Base-by-base conservation (phyloP, 2,888 invertebrate genomes). In the Monopis laevigella region DNA sequence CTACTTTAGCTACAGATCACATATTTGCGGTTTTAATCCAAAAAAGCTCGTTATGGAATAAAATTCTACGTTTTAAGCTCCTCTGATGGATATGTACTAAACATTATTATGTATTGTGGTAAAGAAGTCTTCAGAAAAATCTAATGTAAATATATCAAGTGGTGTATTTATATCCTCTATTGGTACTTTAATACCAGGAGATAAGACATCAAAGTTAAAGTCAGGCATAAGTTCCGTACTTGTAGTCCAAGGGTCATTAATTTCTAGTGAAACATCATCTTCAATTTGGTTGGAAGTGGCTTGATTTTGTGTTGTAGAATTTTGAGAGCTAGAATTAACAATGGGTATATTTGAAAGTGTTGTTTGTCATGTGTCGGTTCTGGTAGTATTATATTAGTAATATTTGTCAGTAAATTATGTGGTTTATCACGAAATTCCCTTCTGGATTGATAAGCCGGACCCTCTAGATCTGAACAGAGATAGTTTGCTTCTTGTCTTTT, bases 131-230 rank as follows among this genome's bases (percentile, higher is more conserved):
- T 40, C 36, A 36, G 29, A 34, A 6, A 34, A 34, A 34, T 13
- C 34, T 34, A 41, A 44, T 39, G 35, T 44, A 34, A 44, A 41
- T 26, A 39, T 39, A 44, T 44, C 44, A 30, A 44, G 29, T 30
- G 39, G 44, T 38, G 41, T 21, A 39, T 38, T 21, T 41, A 41
- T 44, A 34, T 44, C 36, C 18, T 30, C 8, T 6, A 34, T 34
- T 16, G 7, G 3, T 11, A 6, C 34, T 34, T 16, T 3, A 13
- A 38, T 14, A 35, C 44, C 35, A 32, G 38, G 35, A 35, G 44
- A 40, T 11, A 40, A 34, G 39, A 41, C 39, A 40, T 44, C 44
- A 42, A 44, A 44, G 29, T 39, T 12, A 39, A 43, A 43, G 35
- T 36, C 35, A 13, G 42, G 44, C 18, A 42, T 42, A 21, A 29